Base-by-base conservation (phyloP, 1,140 invertebrate species). In the Xylocopa sonorina region DNA sequence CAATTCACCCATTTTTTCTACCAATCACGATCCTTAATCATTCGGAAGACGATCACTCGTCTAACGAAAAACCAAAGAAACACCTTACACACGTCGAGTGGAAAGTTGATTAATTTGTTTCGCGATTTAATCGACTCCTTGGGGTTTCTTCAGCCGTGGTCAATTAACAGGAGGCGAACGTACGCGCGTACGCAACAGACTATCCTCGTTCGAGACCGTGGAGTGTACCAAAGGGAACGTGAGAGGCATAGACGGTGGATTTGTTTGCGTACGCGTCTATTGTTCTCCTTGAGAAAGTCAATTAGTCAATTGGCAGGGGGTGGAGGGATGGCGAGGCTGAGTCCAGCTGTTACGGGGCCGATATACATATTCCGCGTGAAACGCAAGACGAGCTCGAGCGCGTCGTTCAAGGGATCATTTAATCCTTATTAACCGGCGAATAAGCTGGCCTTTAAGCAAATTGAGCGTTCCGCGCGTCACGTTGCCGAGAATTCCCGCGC, bases 371-470 rank as follows among this genome's bases (percentile, higher is more conserved):
- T 24, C 80, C 48, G 76, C 62, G 62, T 57, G 60, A 48, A 66
- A 74, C 58, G 50, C 46, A 63, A 83, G 73, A 83, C 48, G 53
- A 41, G 75, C 64, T 68, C 18, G 67, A 79, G 82, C 18, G 67
- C 76, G 82, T 78, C 76, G 80, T 84, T 67, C 72, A 73, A 46
- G 69, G 64, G 68, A 64, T 71, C 79, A 64, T 78, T 88, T 82
- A 76, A 83, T 82, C 63, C 73, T 80, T 66, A 78, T 80, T 81
- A 78, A 86, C 75, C 71, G 27, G 6, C 53, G 63, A 68, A 81
- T 85, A 73, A 82, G 74, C 27, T 38, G 50, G 68, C 80, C 60
- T 82, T 67, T 71, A 79, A 82, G 80, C 80, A 85, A 85, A 86
- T 86, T 79, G 64, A 79, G 50, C 71, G 27, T 60, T 50, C 27